Evolutionary conservation across 2,797 vertebrate genomes (phyloP).

Genomic region (Hippoglossus hippoglossus): DNA sequence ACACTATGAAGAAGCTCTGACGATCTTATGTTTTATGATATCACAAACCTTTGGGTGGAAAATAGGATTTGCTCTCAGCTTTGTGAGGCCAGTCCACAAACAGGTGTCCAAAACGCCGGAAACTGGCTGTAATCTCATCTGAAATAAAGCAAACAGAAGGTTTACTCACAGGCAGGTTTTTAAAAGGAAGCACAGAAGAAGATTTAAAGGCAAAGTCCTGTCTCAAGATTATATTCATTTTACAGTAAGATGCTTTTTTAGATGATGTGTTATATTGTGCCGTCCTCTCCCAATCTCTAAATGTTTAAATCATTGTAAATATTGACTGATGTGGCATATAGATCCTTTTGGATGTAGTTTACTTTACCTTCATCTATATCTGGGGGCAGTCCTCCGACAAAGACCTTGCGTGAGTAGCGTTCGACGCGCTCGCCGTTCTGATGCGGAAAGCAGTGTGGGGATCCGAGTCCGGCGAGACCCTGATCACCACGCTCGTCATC

Average conservation of each 20-base stretch:
- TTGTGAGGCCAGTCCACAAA: conserved; percentile 99
- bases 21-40: not conserved
- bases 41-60: conserved; percentile 95
- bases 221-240: no score
- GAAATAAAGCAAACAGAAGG: conserved; percentile 34
- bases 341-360: not conserved
- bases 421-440: conserved; percentile 99
- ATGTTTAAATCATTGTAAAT: not conserved
- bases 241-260: not conserved
- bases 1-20: not conserved
- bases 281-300: not conserved
- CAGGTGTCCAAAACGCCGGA: conserved; percentile 97
- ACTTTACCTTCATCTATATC: conserved; percentile 98
- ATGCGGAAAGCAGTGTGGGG: conserved; percentile 97
- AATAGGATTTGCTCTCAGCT: conserved; percentile 99
- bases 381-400: conserved; percentile 96
- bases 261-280: not conserved
- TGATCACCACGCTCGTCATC: conserved; percentile 97
- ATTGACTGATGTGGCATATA: not conserved
- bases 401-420: conserved; percentile 98
- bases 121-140: conserved; percentile 99
- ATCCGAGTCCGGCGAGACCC: conserved; percentile 92
- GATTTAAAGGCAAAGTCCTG: not conserved
- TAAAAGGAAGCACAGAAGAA: no score
- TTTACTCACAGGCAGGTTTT: not conserved